Conservation (phyloP, 92 coral and sea anemone species). For the Ricordea florida region DNA sequence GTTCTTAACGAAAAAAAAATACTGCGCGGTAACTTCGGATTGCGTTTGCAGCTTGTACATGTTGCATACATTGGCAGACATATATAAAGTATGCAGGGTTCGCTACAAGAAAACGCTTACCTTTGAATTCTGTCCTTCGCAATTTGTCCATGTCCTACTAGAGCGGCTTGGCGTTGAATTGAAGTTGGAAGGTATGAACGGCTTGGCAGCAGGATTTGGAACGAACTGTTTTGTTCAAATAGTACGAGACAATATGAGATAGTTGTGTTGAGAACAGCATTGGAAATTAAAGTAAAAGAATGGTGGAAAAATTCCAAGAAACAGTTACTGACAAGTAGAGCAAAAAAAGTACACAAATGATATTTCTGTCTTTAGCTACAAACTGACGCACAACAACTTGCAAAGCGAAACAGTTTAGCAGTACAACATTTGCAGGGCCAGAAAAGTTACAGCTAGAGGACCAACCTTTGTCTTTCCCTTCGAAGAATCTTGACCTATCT, state of each 20-base stretch:
- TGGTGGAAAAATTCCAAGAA: neutral
- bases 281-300: neutral
- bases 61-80: neutral
- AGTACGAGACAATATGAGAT: neutral
- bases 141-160: constrained; percentile 83
- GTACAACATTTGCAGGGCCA: neutral
- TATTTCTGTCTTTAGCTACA: too few relatives aligned
- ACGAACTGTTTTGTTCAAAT: constrained; percentile 67
- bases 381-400: neutral
- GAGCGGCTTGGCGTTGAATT: constrained; percentile 84
- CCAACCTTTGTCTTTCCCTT: constrained; percentile 76
- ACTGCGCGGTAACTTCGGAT: too few relatives aligned
- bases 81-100: neutral
- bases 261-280: constrained; percentile 5
- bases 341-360: too few relatives aligned
- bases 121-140: constrained; percentile 45
- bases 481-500: constrained; percentile 62
- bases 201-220: constrained; percentile 99
- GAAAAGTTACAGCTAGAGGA: neutral
- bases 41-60: neutral
- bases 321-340: too few relatives aligned
- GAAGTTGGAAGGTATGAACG: constrained; percentile 97
- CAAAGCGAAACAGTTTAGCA: neutral
- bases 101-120: constrained; percentile 2
- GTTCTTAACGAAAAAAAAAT: too few relatives aligned